Base-by-base conservation (phyloP, 92 coral and sea anemone genomes). In the Nematostella vectensis region DNA sequence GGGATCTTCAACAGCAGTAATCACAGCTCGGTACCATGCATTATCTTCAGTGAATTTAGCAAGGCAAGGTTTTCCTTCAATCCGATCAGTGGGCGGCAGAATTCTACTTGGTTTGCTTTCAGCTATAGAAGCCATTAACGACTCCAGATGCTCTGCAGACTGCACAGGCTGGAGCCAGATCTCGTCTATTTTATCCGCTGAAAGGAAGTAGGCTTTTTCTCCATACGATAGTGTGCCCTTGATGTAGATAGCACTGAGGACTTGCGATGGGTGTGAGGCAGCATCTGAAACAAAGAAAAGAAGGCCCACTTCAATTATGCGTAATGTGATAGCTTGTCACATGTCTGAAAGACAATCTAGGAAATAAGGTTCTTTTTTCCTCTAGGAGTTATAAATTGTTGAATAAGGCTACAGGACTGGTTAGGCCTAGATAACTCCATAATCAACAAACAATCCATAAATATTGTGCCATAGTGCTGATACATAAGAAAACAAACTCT, bases 51-150 rank as follows among this genome's bases (percentile, higher is more conserved):
- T 62, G 54, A 70, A 88, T 56, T 50, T 62, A 9, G 40, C 40
- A 15, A 6, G 15, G 40, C 40, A 33, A 15, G 21, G 54, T 28
- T 40, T 59, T 49, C 2, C 54, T 63, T 4, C 28, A 20, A 37
- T 40, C 27, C 25, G 47, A 6, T 0, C 17, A 48, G 3, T n/a
- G n/a, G n/a, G n/a, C n/a, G n/a, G n/a, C n/a, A n/a, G 40, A 33
- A 6, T 15, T 15, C 6, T 6, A 22, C 29, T 36, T 1, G 82
- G 82, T 8, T 53, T 50, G 11, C 33, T 54, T 26, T 55, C 75
- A 13, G 95, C 83, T 57, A 85, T 85, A 52, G 63, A 63, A 17
- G 52, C 55, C 96, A 89, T 89, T 54, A 89, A 58, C 15, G 70
- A 43, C 23, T 45, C 68, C 38, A 89, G 50, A 1, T 75, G 85